These are phyloP conservation scores for Mythimna pallens DNA, from an alignment of 2,888 invertebrate species.

Conservation along the genomic window DNA sequence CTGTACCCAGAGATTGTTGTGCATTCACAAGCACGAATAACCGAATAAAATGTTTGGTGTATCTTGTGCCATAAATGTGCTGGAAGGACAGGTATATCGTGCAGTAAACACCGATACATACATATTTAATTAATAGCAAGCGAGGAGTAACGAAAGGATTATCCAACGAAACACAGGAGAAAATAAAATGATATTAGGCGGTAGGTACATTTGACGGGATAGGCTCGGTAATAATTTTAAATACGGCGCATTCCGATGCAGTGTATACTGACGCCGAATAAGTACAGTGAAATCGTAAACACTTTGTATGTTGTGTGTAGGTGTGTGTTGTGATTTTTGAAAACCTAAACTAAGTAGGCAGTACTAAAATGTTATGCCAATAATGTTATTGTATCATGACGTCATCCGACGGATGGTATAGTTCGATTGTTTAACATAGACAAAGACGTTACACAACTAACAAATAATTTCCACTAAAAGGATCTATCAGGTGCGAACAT, in stretches of 20 bases:
- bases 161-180: slow-evolving; percentile 80
- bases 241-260: slow-evolving; percentile 86
- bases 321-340: slow-evolving; percentile 71
- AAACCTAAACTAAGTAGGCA: slow-evolving; percentile 71
- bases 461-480: slow-evolving; percentile 53
- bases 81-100: slow-evolving; percentile 87
- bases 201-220: slow-evolving; percentile 83
- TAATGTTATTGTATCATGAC: slow-evolving; percentile 55
- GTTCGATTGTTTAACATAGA: slow-evolving; percentile 35
- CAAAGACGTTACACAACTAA: slow-evolving; percentile 59
- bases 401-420: slow-evolving; percentile 39
- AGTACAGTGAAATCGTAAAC: slow-evolving; percentile 72
- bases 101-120: slow-evolving; percentile 86
- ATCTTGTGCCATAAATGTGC: slow-evolving; percentile 87
- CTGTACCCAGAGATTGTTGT: slow-evolving; percentile 82
- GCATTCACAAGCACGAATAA: slow-evolving; percentile 88
- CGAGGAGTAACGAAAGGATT: slow-evolving; percentile 84
- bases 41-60: slow-evolving; percentile 83
- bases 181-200: slow-evolving; percentile 78
- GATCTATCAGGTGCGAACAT: slow-evolving; percentile 70
- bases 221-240: slow-evolving; percentile 80
- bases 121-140: slow-evolving; percentile 85
- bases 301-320: slow-evolving; percentile 70
- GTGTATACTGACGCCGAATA: slow-evolving; percentile 81
- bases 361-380: slow-evolving; percentile 72